Base-by-base conservation (phyloP, 2,888 invertebrate genomes). In the Hetaerina titia region DNA sequence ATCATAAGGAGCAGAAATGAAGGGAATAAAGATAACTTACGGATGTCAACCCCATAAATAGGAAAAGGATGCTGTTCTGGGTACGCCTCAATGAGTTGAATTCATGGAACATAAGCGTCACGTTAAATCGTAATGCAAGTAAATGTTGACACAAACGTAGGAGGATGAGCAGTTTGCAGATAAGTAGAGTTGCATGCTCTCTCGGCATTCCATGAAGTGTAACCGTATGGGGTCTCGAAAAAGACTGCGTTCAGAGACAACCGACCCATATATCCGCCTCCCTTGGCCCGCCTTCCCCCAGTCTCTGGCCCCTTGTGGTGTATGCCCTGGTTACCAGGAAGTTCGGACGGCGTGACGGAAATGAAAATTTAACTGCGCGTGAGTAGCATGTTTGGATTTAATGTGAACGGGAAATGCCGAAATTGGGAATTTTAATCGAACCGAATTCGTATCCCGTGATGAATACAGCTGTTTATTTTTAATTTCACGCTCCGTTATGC, bases 401-500 rank as follows among this genome's bases (percentile, higher is more conserved):
- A 31, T 81, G 81, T 15, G 31, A 81, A 81, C 31, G 81, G 31
- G 45, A 81, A 81, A 69, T 13, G 25, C 81, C 31, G 81, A 81
- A 81, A 81, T 81, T 81, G 81, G 2, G 81, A 31, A 81, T 11
- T 13, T 25, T 81, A 81, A 81, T 31, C 25, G 81, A 81, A 81
- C 13, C 81, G 81, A n/a, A 13, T 15, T 31, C 31, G 81, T 15
- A 31, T 31, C 31, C 74, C 31, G 25, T 31, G 81, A 31, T 81
- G 25, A 31, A 8, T 81, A 15, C 81, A 13, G 81, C 11, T 22
- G 81, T 81, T 81, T 81, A n/a, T 22, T 31, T 81, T 81, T 81
- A 81, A 81, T 81, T 81, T 81, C 81, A 81, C 81, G 81, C 81
- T 81, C 81, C 31, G 81, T 31, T 25, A 81, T 31, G 31, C 81